Conservation (phyloP, 2,113 vertebrate genomes). For the Tapirus terrestris region DNA sequence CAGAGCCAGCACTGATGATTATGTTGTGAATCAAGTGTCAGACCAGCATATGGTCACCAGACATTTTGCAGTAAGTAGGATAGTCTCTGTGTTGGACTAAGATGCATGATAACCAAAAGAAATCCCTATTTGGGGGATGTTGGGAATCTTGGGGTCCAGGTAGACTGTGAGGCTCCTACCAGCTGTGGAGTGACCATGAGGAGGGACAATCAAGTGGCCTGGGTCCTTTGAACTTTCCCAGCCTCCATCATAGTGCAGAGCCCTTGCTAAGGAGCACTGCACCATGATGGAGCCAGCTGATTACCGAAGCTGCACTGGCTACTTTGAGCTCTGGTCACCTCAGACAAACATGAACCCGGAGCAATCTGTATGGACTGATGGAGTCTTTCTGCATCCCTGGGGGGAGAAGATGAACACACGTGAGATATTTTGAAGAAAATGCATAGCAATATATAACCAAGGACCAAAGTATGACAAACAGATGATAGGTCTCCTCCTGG, state of each 20-base stretch:
- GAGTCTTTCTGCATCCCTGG: not conserved
- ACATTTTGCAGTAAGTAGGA: not conserved
- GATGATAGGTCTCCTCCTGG: not conserved
- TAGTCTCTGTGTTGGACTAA: not conserved
- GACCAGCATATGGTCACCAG: not conserved
- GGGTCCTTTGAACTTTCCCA: not conserved
- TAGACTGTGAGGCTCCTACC: not conserved
- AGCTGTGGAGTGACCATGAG: not conserved
- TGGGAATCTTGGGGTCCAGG: not conserved
- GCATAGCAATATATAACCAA: not conserved
- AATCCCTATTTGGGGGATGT: not conserved
- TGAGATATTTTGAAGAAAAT: slow-evolving; percentile 35
- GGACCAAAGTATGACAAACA: not conserved
- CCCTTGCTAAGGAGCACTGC: not conserved
- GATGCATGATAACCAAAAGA: not conserved
- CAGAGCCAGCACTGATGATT: not conserved
- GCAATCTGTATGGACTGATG: not conserved
- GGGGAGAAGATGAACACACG: not conserved
- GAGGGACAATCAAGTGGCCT: not conserved
- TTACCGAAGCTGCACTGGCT: not conserved
- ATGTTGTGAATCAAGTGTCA: not conserved
- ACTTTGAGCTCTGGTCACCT: not conserved
- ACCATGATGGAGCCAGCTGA: not conserved
- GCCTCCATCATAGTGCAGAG: not conserved
- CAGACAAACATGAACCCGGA: not conserved